These are phyloP conservation scores for Diarsia rubi DNA, from an alignment of 2,888 invertebrate genomes.

Conservation along the genomic window DNA sequence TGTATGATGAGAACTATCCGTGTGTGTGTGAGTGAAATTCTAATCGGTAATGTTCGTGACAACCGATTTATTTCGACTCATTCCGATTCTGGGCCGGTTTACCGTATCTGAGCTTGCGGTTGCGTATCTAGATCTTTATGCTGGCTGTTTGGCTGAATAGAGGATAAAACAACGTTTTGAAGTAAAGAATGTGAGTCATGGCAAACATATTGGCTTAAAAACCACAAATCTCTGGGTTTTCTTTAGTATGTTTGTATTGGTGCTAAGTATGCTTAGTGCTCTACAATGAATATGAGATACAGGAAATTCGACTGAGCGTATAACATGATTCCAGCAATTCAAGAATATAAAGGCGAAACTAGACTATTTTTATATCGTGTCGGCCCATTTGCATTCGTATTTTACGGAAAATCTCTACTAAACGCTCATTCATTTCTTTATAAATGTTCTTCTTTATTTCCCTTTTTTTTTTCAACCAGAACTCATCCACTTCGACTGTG, in stretches of 20 bases:
- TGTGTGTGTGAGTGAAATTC: slow-evolving; percentile 67
- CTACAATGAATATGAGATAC: neutral
- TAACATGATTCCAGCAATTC: no score
- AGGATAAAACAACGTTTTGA: slow-evolving; percentile 3
- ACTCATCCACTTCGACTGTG: no score
- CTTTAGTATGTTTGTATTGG: neutral
- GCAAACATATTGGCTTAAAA: neutral
- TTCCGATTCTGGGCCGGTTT: slow-evolving; percentile 61
- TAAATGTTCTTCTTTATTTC: no score
- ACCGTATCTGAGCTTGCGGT: slow-evolving; percentile 50
- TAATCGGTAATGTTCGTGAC: slow-evolving; percentile 68
- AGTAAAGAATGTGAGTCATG: slow-evolving; percentile 35
- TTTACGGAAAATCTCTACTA: no score
- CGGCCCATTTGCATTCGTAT: no score
- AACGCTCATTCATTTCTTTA: no score
- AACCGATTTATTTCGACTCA: slow-evolving; percentile 61
- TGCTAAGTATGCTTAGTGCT: slow-evolving; percentile 1
- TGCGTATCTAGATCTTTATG: slow-evolving; percentile 50
- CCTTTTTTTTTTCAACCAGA: no score
- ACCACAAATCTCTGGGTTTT: slow-evolving; percentile 27
- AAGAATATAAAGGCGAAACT: no score
- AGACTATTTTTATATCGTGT: no score
- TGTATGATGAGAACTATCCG: slow-evolving; percentile 47
- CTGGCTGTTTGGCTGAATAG: slow-evolving; percentile 44
- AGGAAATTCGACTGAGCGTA: neutral